Conservation (phyloP, 2,888 invertebrate species). For the Cephus pulcher region DNA sequence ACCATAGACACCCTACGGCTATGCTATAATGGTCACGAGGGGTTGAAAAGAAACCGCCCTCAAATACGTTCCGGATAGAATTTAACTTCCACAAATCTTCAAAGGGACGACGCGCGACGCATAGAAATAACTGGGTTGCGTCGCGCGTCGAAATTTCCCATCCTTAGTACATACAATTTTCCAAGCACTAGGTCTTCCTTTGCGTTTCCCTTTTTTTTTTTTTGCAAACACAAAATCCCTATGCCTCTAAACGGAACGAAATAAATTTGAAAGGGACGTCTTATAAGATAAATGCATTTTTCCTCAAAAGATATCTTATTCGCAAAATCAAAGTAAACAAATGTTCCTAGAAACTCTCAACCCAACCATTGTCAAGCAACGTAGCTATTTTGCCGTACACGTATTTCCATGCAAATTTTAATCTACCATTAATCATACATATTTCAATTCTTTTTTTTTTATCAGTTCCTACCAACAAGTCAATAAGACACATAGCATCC, state of each 20-base stretch:
- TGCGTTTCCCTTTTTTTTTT: constrained; percentile 5
- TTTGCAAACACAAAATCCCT: constrained; percentile 28
- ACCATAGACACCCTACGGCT: constrained; percentile 57
- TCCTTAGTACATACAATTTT: constrained; percentile 2
- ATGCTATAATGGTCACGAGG: constrained; percentile 57
- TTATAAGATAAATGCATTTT: constrained; percentile 32
- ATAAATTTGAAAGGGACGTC: constrained; percentile 27
- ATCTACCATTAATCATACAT: not conserved
- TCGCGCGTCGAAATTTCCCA: not conserved
- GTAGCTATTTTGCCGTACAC: not conserved
- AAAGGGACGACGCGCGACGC: constrained; percentile 29
- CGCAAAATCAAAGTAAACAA: not conserved
- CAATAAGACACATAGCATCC: not conserved
- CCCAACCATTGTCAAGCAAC: not conserved
- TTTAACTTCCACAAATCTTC: constrained; percentile 41
- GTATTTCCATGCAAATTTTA: not conserved
- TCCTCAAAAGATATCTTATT: not conserved
- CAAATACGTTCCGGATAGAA: constrained; percentile 37
- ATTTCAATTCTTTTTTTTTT: not conserved
- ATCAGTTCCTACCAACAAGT: not conserved
- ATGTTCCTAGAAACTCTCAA: not conserved
- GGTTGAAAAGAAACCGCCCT: constrained; percentile 51
- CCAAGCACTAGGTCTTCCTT: constrained; percentile 6
- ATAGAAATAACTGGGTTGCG: not conserved
- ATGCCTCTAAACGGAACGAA: constrained; percentile 21